These are phyloP conservation scores for Upupa epops DNA, from an alignment of 2,113 vertebrate genomes.

Conservation along the genomic window DNA sequence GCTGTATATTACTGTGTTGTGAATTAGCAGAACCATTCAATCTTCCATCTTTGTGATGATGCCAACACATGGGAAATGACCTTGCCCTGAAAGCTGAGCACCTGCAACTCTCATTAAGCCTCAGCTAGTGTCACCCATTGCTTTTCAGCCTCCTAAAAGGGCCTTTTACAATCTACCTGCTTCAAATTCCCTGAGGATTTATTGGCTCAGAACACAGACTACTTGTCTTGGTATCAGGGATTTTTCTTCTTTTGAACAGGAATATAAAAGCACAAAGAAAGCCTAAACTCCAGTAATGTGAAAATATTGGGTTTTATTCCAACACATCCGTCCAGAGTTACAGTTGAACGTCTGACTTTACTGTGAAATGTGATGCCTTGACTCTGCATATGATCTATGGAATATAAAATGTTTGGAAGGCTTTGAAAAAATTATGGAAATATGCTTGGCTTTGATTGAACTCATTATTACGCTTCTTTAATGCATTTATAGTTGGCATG, in stretches of 20 bases:
- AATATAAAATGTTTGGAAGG: constrained; percentile 36
- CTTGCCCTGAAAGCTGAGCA: constrained; percentile 35
- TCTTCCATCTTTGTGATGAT: constrained; percentile 44
- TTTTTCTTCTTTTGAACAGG: constrained; percentile 62
- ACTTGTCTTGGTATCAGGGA: constrained; percentile 53
- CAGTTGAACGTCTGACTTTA: constrained; percentile 29
- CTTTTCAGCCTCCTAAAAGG: constrained; percentile 34
- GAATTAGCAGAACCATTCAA: constrained; percentile 50
- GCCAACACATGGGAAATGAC: constrained; percentile 51
- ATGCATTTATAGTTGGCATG: neutral
- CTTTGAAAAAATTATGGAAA: neutral
- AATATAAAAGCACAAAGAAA: constrained; percentile 55
- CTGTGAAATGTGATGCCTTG: constrained; percentile 33
- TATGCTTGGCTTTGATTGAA: constrained; percentile 16
- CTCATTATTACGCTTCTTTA: constrained; percentile 32
- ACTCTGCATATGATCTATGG: neutral
- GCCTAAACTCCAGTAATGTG: constrained; percentile 47
- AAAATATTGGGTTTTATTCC: constrained; percentile 62
- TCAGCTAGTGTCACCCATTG: constrained; percentile 3
- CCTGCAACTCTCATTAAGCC: constrained; percentile 53
- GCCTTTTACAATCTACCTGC: constrained; percentile 55
- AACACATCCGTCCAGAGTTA: constrained; percentile 30
- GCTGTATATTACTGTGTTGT: neutral
- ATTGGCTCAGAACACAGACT: constrained; percentile 52
- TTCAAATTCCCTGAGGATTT: constrained; percentile 55